These are phyloP conservation scores for Oscheius onirici DNA, from an alignment of 2,888 invertebrate species.

Conservation along the genomic window DNA sequence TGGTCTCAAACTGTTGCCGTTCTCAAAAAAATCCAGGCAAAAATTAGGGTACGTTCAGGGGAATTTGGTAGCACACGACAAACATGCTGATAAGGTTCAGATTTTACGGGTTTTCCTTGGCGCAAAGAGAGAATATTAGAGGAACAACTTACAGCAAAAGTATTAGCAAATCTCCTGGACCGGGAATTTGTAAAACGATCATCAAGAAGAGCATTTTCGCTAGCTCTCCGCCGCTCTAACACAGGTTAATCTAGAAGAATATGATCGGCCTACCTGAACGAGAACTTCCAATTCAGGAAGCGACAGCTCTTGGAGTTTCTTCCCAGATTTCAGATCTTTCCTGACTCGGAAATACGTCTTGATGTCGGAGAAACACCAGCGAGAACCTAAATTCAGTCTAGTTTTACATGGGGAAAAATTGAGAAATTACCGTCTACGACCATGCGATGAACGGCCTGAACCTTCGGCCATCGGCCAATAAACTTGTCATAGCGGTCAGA, in stretches of 20 bases:
- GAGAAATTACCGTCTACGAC: slow-evolving; percentile 52
- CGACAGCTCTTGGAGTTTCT: slow-evolving; percentile 61
- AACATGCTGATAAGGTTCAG: too few relatives aligned
- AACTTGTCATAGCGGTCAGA: slow-evolving; percentile 52
- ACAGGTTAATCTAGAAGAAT: neutral
- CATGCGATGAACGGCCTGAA: slow-evolving; percentile 53
- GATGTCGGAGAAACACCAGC: slow-evolving; percentile 64
- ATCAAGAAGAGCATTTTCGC: slow-evolving; percentile 55
- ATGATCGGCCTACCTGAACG: slow-evolving; percentile 76
- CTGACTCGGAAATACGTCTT: slow-evolving; percentile 56
- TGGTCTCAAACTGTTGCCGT: too few relatives aligned
- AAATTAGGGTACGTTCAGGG: too few relatives aligned
- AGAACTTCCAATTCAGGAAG: slow-evolving; percentile 75
- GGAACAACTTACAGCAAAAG: slow-evolving; percentile 51
- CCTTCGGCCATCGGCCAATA: slow-evolving; percentile 52
- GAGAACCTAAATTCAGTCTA: slow-evolving; percentile 48
- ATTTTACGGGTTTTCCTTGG: too few relatives aligned
- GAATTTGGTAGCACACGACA: too few relatives aligned
- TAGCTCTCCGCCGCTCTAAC: slow-evolving; percentile 55
- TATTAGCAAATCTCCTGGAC: slow-evolving; percentile 54
- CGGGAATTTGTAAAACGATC: slow-evolving; percentile 59
- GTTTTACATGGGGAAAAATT: neutral
- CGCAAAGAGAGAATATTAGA: too few relatives aligned
- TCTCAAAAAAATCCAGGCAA: neutral
- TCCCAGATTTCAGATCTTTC: slow-evolving; percentile 40